Conservation (phyloP, 2,113 vertebrate genomes). For the Hiodon alosoides region DNA sequence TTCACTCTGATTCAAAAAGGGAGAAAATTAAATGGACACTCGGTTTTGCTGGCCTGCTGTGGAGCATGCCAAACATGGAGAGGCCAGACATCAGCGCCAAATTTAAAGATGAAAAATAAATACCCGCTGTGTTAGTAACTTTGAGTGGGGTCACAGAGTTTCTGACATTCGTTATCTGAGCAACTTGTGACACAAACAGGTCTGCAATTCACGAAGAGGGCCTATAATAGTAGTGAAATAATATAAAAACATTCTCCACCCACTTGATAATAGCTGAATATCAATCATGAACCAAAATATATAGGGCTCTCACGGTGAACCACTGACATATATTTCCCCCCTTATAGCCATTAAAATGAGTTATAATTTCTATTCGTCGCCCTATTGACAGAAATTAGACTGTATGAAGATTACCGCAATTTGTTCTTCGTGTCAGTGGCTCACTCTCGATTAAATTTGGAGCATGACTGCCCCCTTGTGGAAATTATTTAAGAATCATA, state of each 20-base stretch:
- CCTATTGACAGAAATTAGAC: neutral
- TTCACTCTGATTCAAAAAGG: neutral
- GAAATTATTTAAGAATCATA: neutral
- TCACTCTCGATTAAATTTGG: neutral
- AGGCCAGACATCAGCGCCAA: neutral
- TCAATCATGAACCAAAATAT: neutral
- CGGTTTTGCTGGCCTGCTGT: neutral
- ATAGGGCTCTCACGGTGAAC: neutral
- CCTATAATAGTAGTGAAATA: too few species aligned
- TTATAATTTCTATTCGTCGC: neutral
- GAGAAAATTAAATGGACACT: constrained; percentile 6
- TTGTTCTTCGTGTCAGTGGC: neutral
- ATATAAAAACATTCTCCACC: too few species aligned
- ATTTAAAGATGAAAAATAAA: neutral
- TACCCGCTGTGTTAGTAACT: too few species aligned
- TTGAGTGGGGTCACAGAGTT: too few species aligned
- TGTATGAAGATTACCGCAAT: neutral
- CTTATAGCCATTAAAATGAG: constrained; percentile 1
- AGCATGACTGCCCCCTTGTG: constrained; percentile 18
- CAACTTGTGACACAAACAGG: too few species aligned
- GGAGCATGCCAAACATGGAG: neutral
- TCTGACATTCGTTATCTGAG: too few species aligned
- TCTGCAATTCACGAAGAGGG: too few species aligned
- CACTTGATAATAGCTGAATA: neutral
- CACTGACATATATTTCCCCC: neutral